phyloP scores from a whole-genome alignment of 2,113 vertebrate species.

The Benthochromis sp. region DNA sequence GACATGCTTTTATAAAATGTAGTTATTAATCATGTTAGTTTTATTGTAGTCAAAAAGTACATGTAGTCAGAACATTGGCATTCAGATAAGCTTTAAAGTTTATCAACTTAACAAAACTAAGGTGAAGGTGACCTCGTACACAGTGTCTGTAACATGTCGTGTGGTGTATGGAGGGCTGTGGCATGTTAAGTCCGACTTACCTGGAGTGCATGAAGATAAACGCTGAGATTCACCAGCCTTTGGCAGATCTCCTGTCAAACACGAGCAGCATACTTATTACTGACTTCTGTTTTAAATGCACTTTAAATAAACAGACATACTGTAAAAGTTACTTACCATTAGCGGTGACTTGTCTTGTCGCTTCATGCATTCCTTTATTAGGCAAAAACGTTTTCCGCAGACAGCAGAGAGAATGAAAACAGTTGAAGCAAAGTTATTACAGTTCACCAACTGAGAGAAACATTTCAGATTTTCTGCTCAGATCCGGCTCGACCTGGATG shows the following conservation, averaged over 20 bases:
- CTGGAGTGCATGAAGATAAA: constrained; percentile 82
- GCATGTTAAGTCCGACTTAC: constrained; percentile 50
- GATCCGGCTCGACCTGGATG: neutral
- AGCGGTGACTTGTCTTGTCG: constrained; percentile 66
- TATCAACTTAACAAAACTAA: neutral
- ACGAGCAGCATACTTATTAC: neutral
- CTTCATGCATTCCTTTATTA: constrained; percentile 73
- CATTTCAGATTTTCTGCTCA: neutral
- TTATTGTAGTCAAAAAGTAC: neutral
- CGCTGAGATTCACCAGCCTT: constrained; percentile 77
- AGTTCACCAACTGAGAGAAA: neutral
- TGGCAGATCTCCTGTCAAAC: constrained; percentile 75
- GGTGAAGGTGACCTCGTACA: neutral
- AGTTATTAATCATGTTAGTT: neutral
- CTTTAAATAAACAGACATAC: neutral
- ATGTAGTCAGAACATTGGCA: fast-evolving
- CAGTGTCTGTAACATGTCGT: neutral
- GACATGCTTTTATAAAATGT: neutral
- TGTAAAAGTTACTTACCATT: constrained; percentile 15
- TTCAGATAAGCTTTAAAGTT: neutral
- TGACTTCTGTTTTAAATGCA: neutral
- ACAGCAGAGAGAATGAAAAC: too few relatives aligned
- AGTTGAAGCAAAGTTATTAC: neutral
- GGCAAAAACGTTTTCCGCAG: neutral
- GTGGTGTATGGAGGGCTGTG: neutral